Evolutionary conservation across 2,113 vertebrate species (phyloP), one percentile per base, ranked within the genome.

Genomic region (Notothenia rossii): DNA sequence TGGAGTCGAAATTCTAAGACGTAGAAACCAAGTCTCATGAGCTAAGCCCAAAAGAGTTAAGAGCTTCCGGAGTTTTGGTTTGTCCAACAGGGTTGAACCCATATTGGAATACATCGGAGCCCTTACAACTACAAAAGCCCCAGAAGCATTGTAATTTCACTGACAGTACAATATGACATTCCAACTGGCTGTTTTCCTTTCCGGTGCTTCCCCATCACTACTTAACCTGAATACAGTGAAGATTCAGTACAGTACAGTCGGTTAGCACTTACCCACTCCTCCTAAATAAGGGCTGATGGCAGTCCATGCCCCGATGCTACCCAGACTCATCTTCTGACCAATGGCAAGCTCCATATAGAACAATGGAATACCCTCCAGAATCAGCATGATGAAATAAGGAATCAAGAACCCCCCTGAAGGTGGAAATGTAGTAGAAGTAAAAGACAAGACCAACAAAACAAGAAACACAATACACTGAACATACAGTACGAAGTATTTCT

Each of bases 271-370:
- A 99, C 98, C 98, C 0, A 99, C 87, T 0, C 98, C 98, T 0
- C 96, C 93, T 59, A 99, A 94, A 90, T 98, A 98, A 11, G 97
- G 97, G 79, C 93, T 98, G 83, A 99, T 96, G 10, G 95, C 88
- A 4, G 90, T 95, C 97, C 97, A 99, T 3, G 97, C 95, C 0
- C 97, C 95, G 0, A 99, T 97, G 91, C 98, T 98, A 46, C 98
- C 98, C 73, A 93, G 93, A 5, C 96, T 95, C 97, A 98, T 98
- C 77, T 94, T 96, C 91, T 99, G 98, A 33, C 98, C 98, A 77
- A 99, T 94, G 0, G 97, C 96, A 56, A 99, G 94, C 81, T 99
- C 98, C 94, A 99, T 17, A 90, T 95, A 98, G 64, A 99, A 95
- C 62, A 99, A 94, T 0, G 98, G 98, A 85, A 98, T 91, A 0